Conservation (phyloP, 1,140 invertebrate species). For the Penaeus chinensis region DNA sequence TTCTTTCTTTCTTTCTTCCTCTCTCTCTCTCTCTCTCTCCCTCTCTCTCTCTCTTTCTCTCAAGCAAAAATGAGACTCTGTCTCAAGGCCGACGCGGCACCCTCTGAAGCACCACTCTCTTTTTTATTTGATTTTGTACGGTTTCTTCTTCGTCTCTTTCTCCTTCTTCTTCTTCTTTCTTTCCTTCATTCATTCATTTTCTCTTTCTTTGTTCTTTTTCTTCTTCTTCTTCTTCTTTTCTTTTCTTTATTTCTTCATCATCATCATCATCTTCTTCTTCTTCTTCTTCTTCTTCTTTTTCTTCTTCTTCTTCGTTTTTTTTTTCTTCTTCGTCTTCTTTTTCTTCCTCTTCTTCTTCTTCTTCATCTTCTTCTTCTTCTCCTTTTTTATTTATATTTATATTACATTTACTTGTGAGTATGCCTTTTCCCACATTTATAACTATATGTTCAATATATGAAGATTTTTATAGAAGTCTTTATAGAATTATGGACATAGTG, state of each 20-base stretch:
- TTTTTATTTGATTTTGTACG: too few relatives aligned
- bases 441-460: too few relatives aligned
- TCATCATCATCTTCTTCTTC: background rate
- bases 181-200: background rate
- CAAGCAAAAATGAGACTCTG: too few relatives aligned
- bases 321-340: background rate
- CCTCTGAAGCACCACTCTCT: too few relatives aligned
- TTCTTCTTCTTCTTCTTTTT: background rate
- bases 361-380: slow-evolving; percentile 3
- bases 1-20: too few relatives aligned
- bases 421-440: too few relatives aligned
- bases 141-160: background rate
- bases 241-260: background rate
- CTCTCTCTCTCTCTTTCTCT: too few relatives aligned
- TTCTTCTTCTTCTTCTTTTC: background rate
- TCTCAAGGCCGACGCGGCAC: too few relatives aligned
- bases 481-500: too few relatives aligned
- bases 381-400: background rate
- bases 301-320: background rate
- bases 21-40: too few relatives aligned
- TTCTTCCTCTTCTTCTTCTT: background rate
- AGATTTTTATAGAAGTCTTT: too few relatives aligned
- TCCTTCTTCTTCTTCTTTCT: background rate
- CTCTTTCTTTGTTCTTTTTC: background rate
- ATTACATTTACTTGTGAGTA: too few relatives aligned